Evolutionary conservation across 2,888 invertebrate species (phyloP), one percentile per base, ranked within the genome.

Genomic region (Branchipolynoe longqiensis): DNA sequence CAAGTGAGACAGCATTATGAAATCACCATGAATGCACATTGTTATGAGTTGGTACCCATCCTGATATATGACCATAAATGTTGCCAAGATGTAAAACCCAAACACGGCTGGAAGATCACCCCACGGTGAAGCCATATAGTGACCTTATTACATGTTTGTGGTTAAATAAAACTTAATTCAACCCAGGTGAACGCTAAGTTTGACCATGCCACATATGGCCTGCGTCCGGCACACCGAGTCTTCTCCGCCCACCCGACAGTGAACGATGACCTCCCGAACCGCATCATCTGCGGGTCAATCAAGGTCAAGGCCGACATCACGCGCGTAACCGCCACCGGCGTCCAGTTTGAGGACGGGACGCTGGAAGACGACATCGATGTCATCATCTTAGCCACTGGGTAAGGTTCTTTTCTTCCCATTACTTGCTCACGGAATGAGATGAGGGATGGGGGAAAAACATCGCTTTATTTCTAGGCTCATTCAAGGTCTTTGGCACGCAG

Each of bases 401-500:
- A 94, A 89, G 89, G 89, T 1, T 94, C 94, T 88, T 93, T 91
- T 0, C 94, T 94, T 88, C 94, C 94, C 4, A 94, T 92, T 87
- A 88, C n/a, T n/a, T n/a, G n/a, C n/a, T n/a, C n/a, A n/a, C n/a
- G n/a, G n/a, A n/a, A n/a, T n/a, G n/a, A n/a, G n/a, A n/a, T n/a
- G n/a, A n/a, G n/a, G n/a, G n/a, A n/a, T n/a, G n/a, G n/a, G n/a
- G n/a, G n/a, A n/a, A n/a, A n/a, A n/a, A n/a, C n/a, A n/a, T n/a
- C n/a, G n/a, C n/a, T n/a, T n/a, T n/a, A n/a, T n/a, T n/a, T n/a
- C n/a, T n/a, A n/a, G n/a, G n/a, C n/a, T n/a, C n/a, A n/a, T n/a
- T n/a, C n/a, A n/a, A n/a, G n/a, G n/a, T n/a, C n/a, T n/a, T n/a
- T n/a, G n/a, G n/a, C n/a, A n/a, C n/a, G n/a, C n/a, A n/a, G n/a